Evolutionary conservation across 2,113 vertebrate species (phyloP), one percentile per base, ranked within the genome.

Genomic region (Tauraco erythrolophus): DNA sequence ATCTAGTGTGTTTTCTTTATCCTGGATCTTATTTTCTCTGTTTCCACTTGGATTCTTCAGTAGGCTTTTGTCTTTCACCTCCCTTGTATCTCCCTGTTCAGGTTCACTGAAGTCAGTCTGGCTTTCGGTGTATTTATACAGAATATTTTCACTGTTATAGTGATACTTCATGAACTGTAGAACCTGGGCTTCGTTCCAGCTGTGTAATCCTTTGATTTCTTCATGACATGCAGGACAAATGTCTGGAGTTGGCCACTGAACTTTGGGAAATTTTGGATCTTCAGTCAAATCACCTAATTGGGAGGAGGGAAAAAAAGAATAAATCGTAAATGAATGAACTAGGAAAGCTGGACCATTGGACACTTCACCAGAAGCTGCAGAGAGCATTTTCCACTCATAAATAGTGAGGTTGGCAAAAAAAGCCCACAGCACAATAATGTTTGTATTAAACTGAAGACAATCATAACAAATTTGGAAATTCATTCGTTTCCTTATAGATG

Each of bases 201-300:
- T 96, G 82, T 99, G 99, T 45, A 99, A 89, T 2, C 99, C 99
- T 31, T 98, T 96, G 15, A 97, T 74, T 87, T 99, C 99, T 84
- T 99, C 99, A 0, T 99, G 99, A 83, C 99, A 99, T 0, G 98
- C 89, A 2, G 99, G 96, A 78, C 99, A 99, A 54, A 99, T 95
- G 51, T 99, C 98, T 11, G 99, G 98, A 61, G 98, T 98, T 3
- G 99, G 99, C 99, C 99, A 99, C 3, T 98, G 98, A 2, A 98
- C 98, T 96, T 99, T 99, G 7, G 99, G 99, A 81, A 99, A 99
- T 93, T 95, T 98, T 7, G 99, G 99, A 93, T 99, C 99, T 72
- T 99, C 99, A 4, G 99, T 99, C 57, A 98, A 97, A 16, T 99
- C 98, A 9, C 99, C 99, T 99, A 69, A 57, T n/a, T 11, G n/a